phyloP scores from a whole-genome alignment of 1,140 invertebrate genomes.

The Centruroides sculpturatus region DNA sequence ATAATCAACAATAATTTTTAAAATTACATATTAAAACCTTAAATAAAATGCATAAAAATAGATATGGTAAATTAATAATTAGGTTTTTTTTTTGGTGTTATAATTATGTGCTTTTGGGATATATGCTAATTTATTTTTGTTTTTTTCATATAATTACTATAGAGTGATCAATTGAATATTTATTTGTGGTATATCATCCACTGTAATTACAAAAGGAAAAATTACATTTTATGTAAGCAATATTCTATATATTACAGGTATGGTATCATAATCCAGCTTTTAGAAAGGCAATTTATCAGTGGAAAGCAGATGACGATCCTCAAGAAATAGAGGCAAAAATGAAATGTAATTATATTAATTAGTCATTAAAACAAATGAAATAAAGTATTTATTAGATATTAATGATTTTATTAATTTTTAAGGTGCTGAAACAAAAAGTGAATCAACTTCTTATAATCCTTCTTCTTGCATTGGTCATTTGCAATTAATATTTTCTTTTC shows the following conservation, averaged over 20 bases:
- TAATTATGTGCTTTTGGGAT: too few relatives aligned
- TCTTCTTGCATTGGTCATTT: slow-evolving; percentile 40
- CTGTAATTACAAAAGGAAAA: too few relatives aligned
- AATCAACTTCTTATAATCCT: slow-evolving; percentile 28
- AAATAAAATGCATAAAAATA: too few relatives aligned
- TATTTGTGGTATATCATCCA: too few relatives aligned
- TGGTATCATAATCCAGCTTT: slow-evolving; percentile 55
- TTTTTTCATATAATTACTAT: too few relatives aligned
- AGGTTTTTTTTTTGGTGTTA: too few relatives aligned
- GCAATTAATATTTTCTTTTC: slow-evolving; percentile 49
- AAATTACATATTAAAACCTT: too few relatives aligned
- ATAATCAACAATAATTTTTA: too few relatives aligned
- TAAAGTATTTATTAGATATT: background rate
- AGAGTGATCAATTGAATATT: too few relatives aligned
- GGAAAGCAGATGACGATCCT: slow-evolving; percentile 40
- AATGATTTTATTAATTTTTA: background rate
- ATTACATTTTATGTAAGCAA: too few relatives aligned
- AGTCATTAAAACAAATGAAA: background rate
- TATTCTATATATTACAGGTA: slow-evolving; percentile 23
- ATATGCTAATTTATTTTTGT: too few relatives aligned
- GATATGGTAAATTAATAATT: too few relatives aligned
- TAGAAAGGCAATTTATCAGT: slow-evolving; percentile 45
- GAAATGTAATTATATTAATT: background rate
- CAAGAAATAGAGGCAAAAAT: slow-evolving; percentile 17
- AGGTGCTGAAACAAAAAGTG: slow-evolving; percentile 26